Conservation (phyloP, 2,888 invertebrate species). For the Girardia tigrina region DNA sequence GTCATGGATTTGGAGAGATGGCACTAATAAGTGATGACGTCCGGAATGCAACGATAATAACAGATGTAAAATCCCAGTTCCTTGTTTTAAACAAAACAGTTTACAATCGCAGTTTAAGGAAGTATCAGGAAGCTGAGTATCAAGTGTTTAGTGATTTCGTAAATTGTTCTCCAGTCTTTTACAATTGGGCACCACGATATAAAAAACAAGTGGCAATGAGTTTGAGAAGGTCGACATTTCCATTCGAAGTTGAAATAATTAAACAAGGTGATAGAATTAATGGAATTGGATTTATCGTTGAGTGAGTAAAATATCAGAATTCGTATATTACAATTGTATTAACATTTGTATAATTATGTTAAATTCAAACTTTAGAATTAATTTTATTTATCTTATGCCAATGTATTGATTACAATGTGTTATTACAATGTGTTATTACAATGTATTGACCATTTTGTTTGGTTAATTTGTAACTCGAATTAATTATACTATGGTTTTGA, state of each 20-base stretch:
- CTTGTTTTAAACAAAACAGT: neutral
- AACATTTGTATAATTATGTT: no score
- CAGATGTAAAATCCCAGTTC: neutral
- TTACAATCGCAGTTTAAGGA: neutral
- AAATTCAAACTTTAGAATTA: no score
- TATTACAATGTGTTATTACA: no score
- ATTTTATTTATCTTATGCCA: no score
- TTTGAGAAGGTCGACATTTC: slow-evolving; percentile 5
- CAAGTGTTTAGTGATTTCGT: neutral
- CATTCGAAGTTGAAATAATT: neutral
- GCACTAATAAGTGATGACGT: slow-evolving; percentile 1
- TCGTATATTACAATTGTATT: no score
- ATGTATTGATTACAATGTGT: no score
- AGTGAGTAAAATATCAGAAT: no score
- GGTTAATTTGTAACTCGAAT: no score
- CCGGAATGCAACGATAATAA: neutral
- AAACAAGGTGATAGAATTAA: neutral
- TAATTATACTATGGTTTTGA: no score
- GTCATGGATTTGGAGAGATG: neutral
- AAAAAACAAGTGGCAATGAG: slow-evolving; percentile 13
- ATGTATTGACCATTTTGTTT: no score
- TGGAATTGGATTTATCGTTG: neutral
- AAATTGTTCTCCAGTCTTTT: neutral
- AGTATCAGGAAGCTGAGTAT: neutral
- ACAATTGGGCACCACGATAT: slow-evolving; percentile 2